phyloP scores from a whole-genome alignment of 2,888 invertebrate genomes.

The Amblyjoppa fuscipennis region DNA sequence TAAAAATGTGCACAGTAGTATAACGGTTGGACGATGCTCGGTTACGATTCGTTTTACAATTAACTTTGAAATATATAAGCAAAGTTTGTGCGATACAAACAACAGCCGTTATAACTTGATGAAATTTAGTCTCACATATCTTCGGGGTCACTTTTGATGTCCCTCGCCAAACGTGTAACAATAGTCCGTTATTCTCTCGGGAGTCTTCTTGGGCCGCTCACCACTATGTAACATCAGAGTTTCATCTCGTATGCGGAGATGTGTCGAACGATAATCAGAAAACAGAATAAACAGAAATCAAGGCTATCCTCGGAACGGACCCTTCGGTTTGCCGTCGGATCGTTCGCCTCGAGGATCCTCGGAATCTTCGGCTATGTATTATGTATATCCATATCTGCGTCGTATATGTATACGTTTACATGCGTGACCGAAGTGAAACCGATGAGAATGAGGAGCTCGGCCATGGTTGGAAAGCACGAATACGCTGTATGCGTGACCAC shows the following conservation, averaged over 20 bases:
- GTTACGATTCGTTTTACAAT: too few relatives aligned
- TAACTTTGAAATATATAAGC: too few relatives aligned
- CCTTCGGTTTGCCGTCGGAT: constrained; percentile 20
- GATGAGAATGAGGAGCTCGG: constrained; percentile 30
- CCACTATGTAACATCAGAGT: background rate
- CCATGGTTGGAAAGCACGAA: constrained; percentile 60
- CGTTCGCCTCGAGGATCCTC: constrained; percentile 25
- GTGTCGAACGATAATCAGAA: constrained; percentile 23
- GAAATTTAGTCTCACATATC: too few relatives aligned
- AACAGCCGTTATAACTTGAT: too few relatives aligned
- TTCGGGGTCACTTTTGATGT: too few relatives aligned
- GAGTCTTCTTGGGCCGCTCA: background rate
- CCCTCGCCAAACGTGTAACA: too few relatives aligned
- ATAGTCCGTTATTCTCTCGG: too few relatives aligned
- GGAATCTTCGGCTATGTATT: constrained; percentile 51
- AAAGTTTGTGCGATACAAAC: too few relatives aligned
- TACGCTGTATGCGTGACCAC: constrained; percentile 77
- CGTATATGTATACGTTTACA: constrained; percentile 37
- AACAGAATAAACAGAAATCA: constrained; percentile 56
- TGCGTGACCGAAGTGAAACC: constrained; percentile 67
- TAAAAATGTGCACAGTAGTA: background rate
- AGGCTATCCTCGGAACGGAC: constrained; percentile 20
- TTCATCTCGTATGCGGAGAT: background rate
- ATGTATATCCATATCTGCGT: constrained; percentile 41
- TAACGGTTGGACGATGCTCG: too few relatives aligned